Evolutionary conservation across 2,797 vertebrate genomes (phyloP).

Genomic region (Lutjanus campechanus): DNA sequence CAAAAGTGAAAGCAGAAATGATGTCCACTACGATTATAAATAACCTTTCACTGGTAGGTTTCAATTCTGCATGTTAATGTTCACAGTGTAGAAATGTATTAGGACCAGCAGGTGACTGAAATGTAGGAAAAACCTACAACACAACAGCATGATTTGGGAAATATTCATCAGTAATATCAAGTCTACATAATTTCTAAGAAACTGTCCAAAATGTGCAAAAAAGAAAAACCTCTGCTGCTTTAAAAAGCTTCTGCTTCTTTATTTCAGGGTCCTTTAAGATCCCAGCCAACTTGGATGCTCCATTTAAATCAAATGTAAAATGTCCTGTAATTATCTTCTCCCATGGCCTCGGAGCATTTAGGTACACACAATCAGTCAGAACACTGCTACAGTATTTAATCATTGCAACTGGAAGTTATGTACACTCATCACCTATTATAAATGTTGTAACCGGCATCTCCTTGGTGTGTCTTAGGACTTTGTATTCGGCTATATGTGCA

Average conservation of each 20-base stretch:
- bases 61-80: background rate
- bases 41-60: background rate
- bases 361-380: constrained; percentile 77
- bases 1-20: background rate
- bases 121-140: background rate
- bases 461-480: constrained; percentile 84
- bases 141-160: no score
- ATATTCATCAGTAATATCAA: background rate
- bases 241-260: background rate
- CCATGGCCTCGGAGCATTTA: constrained; percentile 96
- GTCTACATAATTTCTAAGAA: background rate
- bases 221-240: background rate
- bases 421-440: background rate
- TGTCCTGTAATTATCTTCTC: constrained; percentile 95
- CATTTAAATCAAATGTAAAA: constrained; percentile 89
- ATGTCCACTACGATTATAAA: background rate
- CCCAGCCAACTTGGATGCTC: constrained; percentile 90
- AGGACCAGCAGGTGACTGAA: background rate
- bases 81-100: background rate
- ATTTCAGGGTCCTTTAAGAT: constrained; percentile 85
- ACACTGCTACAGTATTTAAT: background rate
- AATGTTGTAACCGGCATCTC: constrained; percentile 1
- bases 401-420: background rate
- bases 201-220: background rate
- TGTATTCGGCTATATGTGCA: constrained; percentile 95